Evolutionary conservation across 92 coral and sea anemone genomes (phyloP), one percentile per base, ranked within the genome.

Genomic region (Epizoanthus illoricatus): DNA sequence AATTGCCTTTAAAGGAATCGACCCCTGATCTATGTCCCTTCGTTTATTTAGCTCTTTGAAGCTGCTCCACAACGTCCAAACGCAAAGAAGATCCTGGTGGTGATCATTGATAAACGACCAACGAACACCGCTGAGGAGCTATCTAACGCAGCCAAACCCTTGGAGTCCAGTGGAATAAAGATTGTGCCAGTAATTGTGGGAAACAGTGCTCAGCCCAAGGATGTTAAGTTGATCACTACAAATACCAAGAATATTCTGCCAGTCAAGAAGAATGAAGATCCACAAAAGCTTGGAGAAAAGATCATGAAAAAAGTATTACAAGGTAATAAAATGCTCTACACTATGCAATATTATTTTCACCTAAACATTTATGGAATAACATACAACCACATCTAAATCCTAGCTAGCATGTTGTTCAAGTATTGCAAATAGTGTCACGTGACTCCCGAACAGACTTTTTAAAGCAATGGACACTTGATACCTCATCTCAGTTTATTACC

Each of bases 51-150:
- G 82, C 82, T 78, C 24, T 78, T 62, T 78, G 82, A 23, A 5
- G 60, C 82, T 43, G 82, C 82, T 9, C 82, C 82, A 8, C 24
- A 21, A 62, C 82, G 82, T 13, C 71, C 71, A 43, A 63, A 43
- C 28, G 82, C 71, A 9, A 78, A 21, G 28, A 63, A 39, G 60
- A 43, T 78, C 4, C 71, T 78, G 20, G 71, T 78, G 4, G 15
- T 78, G 57, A 78, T 78, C 15, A 45, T 64, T 8, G 82, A 78
- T 58, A 78, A 78, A 19, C 82, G 82, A 10, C 52, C 82, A 63
- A 43, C 71, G 20, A 78, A 78, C 61, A 78, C 60, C 40, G 82
- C 59, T 43, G 82, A 78, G 41, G 82, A 63, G 21, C 28, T 78
- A 41, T 52, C 82, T 9, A 78, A 64, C 7, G 82, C 82, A 21